Percentiles rank a stretch among this genome's conserved stretches.
Conservation (phyloP, 2,113 vertebrate genomes). For the Platysternon megacephalum region DNA sequence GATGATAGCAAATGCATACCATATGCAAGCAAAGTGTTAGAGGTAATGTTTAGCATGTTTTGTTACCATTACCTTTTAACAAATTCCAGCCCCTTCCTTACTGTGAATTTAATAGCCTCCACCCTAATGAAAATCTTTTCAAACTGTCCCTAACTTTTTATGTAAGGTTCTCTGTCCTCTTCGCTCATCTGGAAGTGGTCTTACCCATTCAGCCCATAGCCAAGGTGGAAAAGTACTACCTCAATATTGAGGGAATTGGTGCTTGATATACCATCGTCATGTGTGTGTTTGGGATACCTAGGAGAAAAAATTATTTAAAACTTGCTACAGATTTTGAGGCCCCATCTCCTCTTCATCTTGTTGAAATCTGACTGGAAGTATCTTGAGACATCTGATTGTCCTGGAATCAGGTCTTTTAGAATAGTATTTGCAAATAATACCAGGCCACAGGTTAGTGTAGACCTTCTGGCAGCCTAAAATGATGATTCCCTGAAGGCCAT, state of each 20-base stretch:
- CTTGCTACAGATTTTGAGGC: not conserved
- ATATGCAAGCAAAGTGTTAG: not conserved
- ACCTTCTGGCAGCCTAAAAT: not conserved
- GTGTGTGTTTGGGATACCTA: not conserved
- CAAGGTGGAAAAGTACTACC: not conserved
- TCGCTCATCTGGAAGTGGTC: not conserved
- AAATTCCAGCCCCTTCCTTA: not conserved
- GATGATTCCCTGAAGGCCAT: not conserved
- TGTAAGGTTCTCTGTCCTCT: not conserved
- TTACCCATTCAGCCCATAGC: not conserved
- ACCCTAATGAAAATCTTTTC: not conserved
- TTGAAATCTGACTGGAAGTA: slow-evolving; percentile 16
- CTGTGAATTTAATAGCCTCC: slow-evolving; percentile 25
- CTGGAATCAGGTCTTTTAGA: not conserved
- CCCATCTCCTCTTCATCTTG: not conserved
- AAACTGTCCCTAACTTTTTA: not conserved
- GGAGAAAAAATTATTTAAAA: slow-evolving; percentile 2
- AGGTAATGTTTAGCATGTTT: not conserved
- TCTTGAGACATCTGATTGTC: not conserved
- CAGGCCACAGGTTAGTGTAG: not conserved
- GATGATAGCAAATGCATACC: not conserved
- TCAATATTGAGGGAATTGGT: slow-evolving; percentile 9
- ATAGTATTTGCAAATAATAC: not conserved
- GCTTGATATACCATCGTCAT: not conserved
- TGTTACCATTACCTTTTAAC: not conserved